These are phyloP conservation scores for Drosophila atroscutellata DNA, from an alignment of 2,888 invertebrate genomes.

Conservation along the genomic window DNA sequence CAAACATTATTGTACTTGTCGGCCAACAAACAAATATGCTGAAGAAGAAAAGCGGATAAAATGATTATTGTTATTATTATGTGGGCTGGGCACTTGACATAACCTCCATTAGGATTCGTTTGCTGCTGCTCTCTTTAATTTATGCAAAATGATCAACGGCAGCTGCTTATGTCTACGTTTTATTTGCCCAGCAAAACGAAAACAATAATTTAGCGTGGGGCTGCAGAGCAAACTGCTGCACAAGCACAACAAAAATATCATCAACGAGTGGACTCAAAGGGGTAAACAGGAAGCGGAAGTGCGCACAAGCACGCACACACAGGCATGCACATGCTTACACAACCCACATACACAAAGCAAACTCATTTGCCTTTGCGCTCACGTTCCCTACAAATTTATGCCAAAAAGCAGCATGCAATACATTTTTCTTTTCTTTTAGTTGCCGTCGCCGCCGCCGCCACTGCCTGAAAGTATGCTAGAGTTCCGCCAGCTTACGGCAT, in stretches of 20 bases:
- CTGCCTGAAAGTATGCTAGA: slow-evolving; percentile 43
- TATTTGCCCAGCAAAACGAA: slow-evolving; percentile 76
- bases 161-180: slow-evolving; percentile 72
- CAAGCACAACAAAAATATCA: slow-evolving; percentile 67
- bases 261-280: slow-evolving; percentile 48
- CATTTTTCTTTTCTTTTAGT: slow-evolving; percentile 48
- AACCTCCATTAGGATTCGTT: slow-evolving; percentile 65
- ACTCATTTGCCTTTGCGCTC: slow-evolving; percentile 78
- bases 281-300: slow-evolving; percentile 75
- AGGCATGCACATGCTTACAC: slow-evolving; percentile 11
- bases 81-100: slow-evolving; percentile 28
- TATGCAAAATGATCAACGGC: slow-evolving; percentile 77
- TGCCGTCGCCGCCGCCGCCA: slow-evolving; percentile 10
- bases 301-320: slow-evolving; percentile 35
- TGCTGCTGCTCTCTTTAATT: slow-evolving; percentile 50
- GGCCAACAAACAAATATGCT: slow-evolving; percentile 4
- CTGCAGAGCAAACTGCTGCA: slow-evolving; percentile 56
- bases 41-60: background rate
- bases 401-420: slow-evolving; percentile 65
- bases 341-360: slow-evolving; percentile 28
- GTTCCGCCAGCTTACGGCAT: slow-evolving; percentile 30
- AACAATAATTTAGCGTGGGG: slow-evolving; percentile 70
- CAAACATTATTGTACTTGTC: background rate
- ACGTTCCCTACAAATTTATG: slow-evolving; percentile 71
- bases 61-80: slow-evolving; percentile 5